Conservation (phyloP, 1,140 invertebrate genomes). For the Drosophila watanabei region DNA sequence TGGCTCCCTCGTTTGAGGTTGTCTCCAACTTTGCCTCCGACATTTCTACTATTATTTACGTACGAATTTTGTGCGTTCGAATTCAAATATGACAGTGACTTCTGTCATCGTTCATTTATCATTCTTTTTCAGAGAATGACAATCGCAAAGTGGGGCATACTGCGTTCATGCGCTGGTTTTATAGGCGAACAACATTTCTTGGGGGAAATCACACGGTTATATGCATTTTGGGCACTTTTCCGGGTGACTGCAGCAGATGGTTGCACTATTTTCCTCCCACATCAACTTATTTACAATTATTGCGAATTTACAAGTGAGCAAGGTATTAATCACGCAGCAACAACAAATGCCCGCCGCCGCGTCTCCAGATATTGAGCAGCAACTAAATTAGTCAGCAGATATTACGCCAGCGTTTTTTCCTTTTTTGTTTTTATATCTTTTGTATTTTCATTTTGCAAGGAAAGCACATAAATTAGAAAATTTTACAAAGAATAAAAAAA, state of each 20-base stretch:
- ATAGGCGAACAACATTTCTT: neutral
- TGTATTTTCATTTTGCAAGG: neutral
- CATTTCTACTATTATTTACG: conserved; percentile 33
- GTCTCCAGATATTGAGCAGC: neutral
- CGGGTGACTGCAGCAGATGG: neutral
- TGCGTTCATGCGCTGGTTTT: conserved; percentile 9
- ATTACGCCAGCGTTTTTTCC: neutral
- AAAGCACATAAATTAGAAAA: conserved; percentile 13
- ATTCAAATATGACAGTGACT: neutral
- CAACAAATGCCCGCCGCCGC: neutral
- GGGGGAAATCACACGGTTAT: neutral
- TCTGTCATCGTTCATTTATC: conserved; percentile 17
- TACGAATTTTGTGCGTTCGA: conserved; percentile 33
- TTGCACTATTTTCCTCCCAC: neutral
- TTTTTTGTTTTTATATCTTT: neutral
- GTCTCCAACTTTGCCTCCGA: conserved; percentile 24
- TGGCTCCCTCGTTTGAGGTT: neutral
- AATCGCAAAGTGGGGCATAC: conserved; percentile 26
- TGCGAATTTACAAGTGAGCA: conserved; percentile 8
- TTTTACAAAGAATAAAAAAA: neutral
- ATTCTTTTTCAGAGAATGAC: conserved; percentile 14
- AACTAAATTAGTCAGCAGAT: conserved; percentile 13
- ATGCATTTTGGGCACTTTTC: neutral
- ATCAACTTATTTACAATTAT: conserved; percentile 5
- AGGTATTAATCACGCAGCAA: conserved; percentile 8